Evolutionary conservation across 2,113 vertebrate genomes (phyloP).

Genomic region (Phasianus colchicus): DNA sequence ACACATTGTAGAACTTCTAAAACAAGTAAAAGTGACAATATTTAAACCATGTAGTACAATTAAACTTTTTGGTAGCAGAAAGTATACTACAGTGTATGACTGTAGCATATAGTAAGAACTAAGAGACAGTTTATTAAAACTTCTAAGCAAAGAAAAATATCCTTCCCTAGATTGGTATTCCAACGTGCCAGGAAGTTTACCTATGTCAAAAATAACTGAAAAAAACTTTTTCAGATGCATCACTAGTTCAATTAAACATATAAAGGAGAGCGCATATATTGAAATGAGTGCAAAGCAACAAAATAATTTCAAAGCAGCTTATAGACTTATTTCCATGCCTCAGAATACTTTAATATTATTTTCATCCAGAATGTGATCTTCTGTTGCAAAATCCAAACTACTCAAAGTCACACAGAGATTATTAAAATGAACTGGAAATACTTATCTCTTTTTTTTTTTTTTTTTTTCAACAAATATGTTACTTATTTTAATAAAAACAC

Average conservation of each 20-base stretch:
- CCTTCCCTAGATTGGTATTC: not conserved
- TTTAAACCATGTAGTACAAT: not conserved
- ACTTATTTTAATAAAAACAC: not conserved
- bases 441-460: too few relatives aligned
- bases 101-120: not conserved
- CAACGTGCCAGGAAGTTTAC: not conserved
- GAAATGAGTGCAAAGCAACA: not conserved
- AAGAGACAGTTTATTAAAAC: not conserved
- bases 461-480: not conserved
- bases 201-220: not conserved
- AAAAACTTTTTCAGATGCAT: not conserved
- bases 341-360: not conserved
- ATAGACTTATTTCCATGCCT: not conserved
- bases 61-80: not conserved
- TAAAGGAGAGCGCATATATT: not conserved
- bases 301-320: not conserved
- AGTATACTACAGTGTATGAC: not conserved
- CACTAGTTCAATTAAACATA: not conserved
- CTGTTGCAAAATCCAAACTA: not conserved
- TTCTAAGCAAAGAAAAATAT: not conserved
- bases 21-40: not conserved
- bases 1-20: not conserved
- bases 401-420: not conserved
- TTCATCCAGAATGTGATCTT: not conserved
- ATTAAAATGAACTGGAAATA: not conserved